phyloP scores from a whole-genome alignment of 2,797 vertebrate genomes.

The Zenarchopterus dispar region DNA sequence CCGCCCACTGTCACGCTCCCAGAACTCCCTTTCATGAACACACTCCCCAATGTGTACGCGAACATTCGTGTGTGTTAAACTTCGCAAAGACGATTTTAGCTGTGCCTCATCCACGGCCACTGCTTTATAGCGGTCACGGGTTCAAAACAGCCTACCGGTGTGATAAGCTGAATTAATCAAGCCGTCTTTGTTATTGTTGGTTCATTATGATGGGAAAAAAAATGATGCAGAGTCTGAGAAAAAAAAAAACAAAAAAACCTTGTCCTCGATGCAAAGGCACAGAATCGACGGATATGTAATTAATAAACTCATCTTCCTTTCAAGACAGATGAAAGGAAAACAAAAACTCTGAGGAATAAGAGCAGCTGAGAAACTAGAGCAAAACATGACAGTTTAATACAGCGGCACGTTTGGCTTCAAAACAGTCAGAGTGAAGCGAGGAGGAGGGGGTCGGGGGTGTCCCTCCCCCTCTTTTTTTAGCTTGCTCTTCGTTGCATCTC shows the following conservation, averaged over 20 bases:
- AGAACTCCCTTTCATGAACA: conserved; percentile 42
- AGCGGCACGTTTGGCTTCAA: conserved; percentile 57
- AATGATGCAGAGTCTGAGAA: conserved; percentile 53
- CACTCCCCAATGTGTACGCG: conserved; percentile 5
- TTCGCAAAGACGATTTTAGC: conserved; percentile 8
- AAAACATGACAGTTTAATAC: conserved; percentile 56
- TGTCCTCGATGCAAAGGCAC: conserved; percentile 34
- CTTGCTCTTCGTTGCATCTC: conserved; percentile 3
- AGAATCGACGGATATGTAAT: conserved; percentile 67
- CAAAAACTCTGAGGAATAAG: conserved; percentile 49
- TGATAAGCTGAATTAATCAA: conserved; percentile 37
- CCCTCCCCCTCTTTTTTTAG: conserved; percentile 16
- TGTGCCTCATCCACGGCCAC: background rate
- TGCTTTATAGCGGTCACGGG: conserved; percentile 13
- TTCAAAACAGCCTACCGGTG: conserved; percentile 19
- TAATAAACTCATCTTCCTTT: conserved; percentile 63
- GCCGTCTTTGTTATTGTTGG: conserved; percentile 48
- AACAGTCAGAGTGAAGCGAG: conserved; percentile 16
- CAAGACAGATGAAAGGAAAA: conserved; percentile 28
- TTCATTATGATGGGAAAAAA: conserved; percentile 49
- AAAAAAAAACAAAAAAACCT: too few relatives aligned
- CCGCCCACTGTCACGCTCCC: conserved; percentile 54
- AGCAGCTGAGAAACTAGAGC: conserved; percentile 61
- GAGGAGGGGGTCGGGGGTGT: conserved; percentile 19
- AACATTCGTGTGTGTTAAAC: background rate